Evolutionary conservation across 2,797 vertebrate genomes (phyloP), one percentile per base, ranked within the genome.

Genomic region (Sebastes cheni): DNA sequence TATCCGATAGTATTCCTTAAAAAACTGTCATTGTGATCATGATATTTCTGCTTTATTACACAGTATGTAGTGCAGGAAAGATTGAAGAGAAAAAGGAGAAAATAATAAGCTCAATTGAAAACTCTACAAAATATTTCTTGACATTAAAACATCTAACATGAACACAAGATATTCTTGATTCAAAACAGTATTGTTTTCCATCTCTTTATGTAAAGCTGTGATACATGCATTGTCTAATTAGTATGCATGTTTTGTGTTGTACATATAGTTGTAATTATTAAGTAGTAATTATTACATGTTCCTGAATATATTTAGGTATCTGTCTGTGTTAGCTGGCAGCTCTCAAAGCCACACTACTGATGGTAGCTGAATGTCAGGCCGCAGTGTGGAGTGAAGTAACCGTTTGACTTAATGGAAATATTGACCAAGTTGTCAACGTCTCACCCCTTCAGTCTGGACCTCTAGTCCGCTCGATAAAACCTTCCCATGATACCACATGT

Each of bases 331-430:
- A 6, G 39, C 50, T 86, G 80, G 84, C 75, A 72, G 62, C 27
- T 5, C 20, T 80, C 73, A 82, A 75, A 84, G 62, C 67, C 68
- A 61, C 58, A 75, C 64, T 79, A 75, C 42, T 66, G 80, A 86
- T 55, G 79, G 80, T 22, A 81, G 79, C 79, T 72, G 29, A 73
- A 76, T 71, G 71, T 83, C 55, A 61, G 74, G 23, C 75, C 73
- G 14, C 39, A 54, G 76, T 75, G 68, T 56, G 76, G 76, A 79
- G 82, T 81, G 83, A 89, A 78, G 84, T 77, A 83, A 81, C 77
- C 27, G n/a, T 88, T 88, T 88, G 82, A 92, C 86, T 80, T 80
- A 86, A 93, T 86, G 91, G 93, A 93, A 93, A 93, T 73, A 88
- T 73, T 91, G 90, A 93, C 81, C 81, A 55, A 68, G 80, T 79